Evolutionary conservation across 2,888 invertebrate species (phyloP), one percentile per base, ranked within the genome.

Genomic region (Halictus quadricinctus): DNA sequence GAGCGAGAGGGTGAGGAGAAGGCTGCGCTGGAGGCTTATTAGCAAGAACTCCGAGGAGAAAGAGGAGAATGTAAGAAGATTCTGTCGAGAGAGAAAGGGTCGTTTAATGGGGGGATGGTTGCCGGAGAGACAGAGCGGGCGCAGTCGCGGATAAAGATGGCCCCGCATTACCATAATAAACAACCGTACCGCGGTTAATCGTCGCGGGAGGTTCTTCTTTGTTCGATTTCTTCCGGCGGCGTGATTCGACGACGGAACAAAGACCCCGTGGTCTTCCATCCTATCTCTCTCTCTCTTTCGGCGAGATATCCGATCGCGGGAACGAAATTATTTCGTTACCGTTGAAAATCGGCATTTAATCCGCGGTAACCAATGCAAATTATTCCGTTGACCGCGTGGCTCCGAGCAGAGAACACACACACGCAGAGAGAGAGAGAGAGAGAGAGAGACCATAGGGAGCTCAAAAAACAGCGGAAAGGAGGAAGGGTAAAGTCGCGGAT

Each of bases 161-260:
- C 86, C 73, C 79, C 81, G 88, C 88, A 89, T 90, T 90, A 88
- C 88, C 88, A 88, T 88, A 88, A 91, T 89, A 91, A 91, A 91
- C 80, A 88, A 83, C 76, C 72, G 84, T 75, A 75, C 76, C 81
- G 73, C 74, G 73, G 86, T 87, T 88, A 87, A 88, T 87, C 89
- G 77, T 84, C 84, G 79, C 80, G 79, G 74, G 36, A 36, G 58
- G 70, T 64, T 64, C 18, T 72, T 64, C 73, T 69, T 79, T 66
- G 70, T 78, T 70, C 29, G 21, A 36, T 41, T 69, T 69, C 36
- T 69, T 13, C 50, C 60, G 10, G 36, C 43, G 41, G 36, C 21
- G n/a, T n/a, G 69, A 41, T 41, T 69, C 69, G 18, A 69, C 10
- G 69, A 69, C 36, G 48, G 64, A 13, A 60, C 74, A 29, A 64